phyloP scores from a whole-genome alignment of 2,888 invertebrate genomes.

The Lochmaea crataegi region DNA sequence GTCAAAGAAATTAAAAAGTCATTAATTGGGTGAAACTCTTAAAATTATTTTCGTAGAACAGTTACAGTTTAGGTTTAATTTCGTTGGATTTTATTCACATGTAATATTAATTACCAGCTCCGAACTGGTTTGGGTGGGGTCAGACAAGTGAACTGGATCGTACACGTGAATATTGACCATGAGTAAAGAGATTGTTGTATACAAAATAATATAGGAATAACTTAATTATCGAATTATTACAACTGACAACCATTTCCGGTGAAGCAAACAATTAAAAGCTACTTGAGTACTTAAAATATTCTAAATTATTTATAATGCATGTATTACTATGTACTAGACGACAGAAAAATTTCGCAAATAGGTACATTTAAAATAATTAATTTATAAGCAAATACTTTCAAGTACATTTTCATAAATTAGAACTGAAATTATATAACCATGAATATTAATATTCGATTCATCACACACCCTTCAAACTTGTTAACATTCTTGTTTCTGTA shows the following conservation, averaged over 20 bases:
- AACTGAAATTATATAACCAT: too few species aligned
- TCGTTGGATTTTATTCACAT: conserved; percentile 24
- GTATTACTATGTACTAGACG: background rate
- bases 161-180: conserved; percentile 42
- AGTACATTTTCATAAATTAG: too few species aligned
- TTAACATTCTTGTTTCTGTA: too few species aligned
- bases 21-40: conserved; percentile 11
- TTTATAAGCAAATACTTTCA: too few species aligned
- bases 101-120: conserved; percentile 32
- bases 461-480: too few species aligned
- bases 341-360: too few species aligned
- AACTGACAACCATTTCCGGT: background rate
- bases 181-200: conserved; percentile 44
- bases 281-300: background rate
- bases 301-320: background rate
- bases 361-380: too few species aligned
- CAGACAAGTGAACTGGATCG: conserved; percentile 41
- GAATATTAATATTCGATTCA: too few species aligned
- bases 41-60: background rate
- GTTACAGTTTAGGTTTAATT: conserved; percentile 14
- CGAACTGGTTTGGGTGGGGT: conserved; percentile 43
- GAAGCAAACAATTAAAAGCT: background rate
- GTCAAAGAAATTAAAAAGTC: conserved; percentile 4
- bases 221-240: background rate
- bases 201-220: conserved; percentile 3